Evolutionary conservation across 2,888 invertebrate species (phyloP).

Genomic region (Eilema caniola): DNA sequence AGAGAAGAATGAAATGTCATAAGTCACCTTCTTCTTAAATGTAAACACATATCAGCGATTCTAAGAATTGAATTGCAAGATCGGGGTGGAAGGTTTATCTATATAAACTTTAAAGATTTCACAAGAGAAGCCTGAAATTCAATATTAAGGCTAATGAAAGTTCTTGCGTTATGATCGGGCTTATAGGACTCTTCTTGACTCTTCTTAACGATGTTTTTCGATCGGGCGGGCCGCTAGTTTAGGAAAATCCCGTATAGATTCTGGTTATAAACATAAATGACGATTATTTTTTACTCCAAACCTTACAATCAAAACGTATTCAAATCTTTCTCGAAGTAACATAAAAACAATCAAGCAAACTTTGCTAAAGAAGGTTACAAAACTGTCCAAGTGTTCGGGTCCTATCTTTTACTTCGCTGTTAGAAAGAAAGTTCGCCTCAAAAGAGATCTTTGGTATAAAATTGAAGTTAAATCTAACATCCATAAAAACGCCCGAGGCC

Average conservation of each 20-base stretch:
- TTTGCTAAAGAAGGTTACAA: conserved; percentile 37
- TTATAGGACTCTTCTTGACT: too few relatives aligned
- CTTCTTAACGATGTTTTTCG: too few relatives aligned
- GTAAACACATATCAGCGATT: neutral
- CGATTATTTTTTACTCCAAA: neutral
- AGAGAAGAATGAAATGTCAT: too few relatives aligned
- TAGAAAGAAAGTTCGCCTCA: conserved; percentile 46
- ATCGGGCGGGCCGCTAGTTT: too few relatives aligned
- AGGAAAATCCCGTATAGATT: neutral
- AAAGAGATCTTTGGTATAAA: conserved; percentile 44
- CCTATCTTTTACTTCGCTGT: conserved; percentile 33
- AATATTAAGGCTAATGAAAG: too few relatives aligned
- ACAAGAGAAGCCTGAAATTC: too few relatives aligned
- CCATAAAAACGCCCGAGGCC: conserved; percentile 38
- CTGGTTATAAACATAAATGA: neutral
- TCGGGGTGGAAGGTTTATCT: too few relatives aligned
- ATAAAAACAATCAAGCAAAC: conserved; percentile 38
- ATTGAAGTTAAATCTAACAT: conserved; percentile 49
- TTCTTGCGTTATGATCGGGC: neutral
- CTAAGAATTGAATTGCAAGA: too few relatives aligned
- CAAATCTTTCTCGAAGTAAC: conserved; percentile 10
- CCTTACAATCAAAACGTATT: neutral
- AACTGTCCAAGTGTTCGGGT: conserved; percentile 31
- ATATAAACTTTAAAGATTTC: too few relatives aligned
- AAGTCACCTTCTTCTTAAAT: neutral